Evolutionary conservation across 2,888 invertebrate species (phyloP).

Genomic region (Cephus nigrinus): DNA sequence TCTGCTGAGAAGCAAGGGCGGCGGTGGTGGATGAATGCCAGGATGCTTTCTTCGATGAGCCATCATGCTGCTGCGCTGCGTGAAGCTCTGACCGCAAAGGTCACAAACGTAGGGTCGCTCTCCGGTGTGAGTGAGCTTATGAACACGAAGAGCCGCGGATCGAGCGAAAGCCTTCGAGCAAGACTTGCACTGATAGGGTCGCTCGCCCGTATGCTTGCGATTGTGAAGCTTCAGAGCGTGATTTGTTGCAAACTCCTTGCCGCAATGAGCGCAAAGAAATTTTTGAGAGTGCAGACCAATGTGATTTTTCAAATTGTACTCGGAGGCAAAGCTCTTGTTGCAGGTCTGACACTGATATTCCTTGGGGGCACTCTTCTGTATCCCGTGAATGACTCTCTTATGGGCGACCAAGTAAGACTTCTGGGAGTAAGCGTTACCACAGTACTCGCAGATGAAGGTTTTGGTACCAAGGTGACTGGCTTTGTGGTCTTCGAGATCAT

Average conservation of each 20-base stretch:
- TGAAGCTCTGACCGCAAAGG: constrained; percentile 4
- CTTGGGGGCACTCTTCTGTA: constrained; percentile 8
- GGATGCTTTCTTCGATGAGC: constrained; percentile 30
- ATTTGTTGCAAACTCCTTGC: constrained; percentile 31
- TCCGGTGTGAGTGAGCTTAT: background rate
- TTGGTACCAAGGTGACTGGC: constrained; percentile 27
- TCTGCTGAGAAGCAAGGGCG: constrained; percentile 17
- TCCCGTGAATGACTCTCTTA: constrained; percentile 23
- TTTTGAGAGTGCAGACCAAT: constrained; percentile 35
- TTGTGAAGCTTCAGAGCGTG: constrained; percentile 20
- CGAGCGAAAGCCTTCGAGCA: constrained; percentile 27
- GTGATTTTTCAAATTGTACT: constrained; percentile 31
- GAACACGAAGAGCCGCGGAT: constrained; percentile 12
- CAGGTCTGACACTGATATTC: constrained; percentile 17
- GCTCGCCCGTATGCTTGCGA: background rate
- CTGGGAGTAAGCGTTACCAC: constrained; percentile 25
- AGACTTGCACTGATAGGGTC: constrained; percentile 3
- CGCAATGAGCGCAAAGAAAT: constrained; percentile 35
- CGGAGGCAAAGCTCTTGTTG: constrained; percentile 30
- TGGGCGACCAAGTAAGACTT: constrained; percentile 27
- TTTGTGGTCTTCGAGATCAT: constrained; percentile 24
- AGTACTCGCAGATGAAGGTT: constrained; percentile 28
- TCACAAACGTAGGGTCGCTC: constrained; percentile 1
- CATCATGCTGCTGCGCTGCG: constrained; percentile 31
- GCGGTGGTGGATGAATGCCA: constrained; percentile 30